phyloP scores from a whole-genome alignment of 2,888 invertebrate genomes.

The Coecobrya sp. region DNA sequence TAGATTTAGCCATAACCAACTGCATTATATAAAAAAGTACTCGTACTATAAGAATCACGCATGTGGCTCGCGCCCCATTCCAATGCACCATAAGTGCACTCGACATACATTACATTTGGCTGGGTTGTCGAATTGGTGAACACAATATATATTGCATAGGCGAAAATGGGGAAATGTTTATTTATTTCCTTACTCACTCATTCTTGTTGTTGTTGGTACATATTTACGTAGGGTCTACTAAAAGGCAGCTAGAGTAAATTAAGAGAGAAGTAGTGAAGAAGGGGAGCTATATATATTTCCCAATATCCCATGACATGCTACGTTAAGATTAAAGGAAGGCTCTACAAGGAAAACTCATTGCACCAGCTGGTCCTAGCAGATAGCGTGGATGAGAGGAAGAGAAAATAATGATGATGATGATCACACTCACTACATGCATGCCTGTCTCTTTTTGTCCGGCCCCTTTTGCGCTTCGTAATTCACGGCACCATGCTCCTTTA shows the following conservation, averaged over 20 bases:
- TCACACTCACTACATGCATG: constrained; percentile 42
- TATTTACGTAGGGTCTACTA: not conserved
- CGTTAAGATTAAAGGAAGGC: constrained; percentile 7
- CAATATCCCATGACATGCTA: constrained; percentile 10
- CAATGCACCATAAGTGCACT: constrained; percentile 46
- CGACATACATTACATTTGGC: not conserved
- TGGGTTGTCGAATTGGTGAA: not conserved
- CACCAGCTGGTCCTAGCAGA: constrained; percentile 77
- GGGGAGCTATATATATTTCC: constrained; percentile 41
- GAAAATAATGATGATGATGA: constrained; percentile 44
- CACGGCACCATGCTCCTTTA: constrained; percentile 83
- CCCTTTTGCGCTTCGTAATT: constrained; percentile 82
- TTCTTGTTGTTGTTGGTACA: constrained; percentile 9
- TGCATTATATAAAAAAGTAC: not conserved
- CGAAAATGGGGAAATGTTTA: constrained; percentile 74
- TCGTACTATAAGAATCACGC: constrained; percentile 24
- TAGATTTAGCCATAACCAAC: constrained; percentile 34
- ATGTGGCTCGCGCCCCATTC: constrained; percentile 77
- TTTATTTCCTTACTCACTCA: constrained; percentile 61
- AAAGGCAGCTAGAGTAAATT: constrained; percentile 9
- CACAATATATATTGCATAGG: constrained; percentile 22
- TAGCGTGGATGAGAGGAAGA: constrained; percentile 47
- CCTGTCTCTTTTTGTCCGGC: constrained; percentile 49
- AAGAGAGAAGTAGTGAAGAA: constrained; percentile 38
- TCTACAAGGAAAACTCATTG: not conserved